Conservation (phyloP, 2,797 vertebrate genomes). For the Cirrhinus mrigala region DNA sequence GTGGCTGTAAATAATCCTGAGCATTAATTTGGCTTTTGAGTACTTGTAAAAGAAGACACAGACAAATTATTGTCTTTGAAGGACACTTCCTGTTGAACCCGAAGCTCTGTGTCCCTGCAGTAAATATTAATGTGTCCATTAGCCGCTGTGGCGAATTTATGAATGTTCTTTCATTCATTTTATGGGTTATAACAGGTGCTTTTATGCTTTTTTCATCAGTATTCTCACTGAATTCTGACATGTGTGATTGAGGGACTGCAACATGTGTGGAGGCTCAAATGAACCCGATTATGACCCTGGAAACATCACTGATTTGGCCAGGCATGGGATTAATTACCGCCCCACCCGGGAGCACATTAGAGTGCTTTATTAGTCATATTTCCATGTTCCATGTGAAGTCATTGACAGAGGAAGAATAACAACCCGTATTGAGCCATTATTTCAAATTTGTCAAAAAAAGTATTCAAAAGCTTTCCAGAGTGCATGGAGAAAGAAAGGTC, state of each 20-base stretch:
- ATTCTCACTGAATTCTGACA: slow-evolving; percentile 8
- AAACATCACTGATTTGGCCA: slow-evolving; percentile 43
- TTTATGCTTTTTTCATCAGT: slow-evolving; percentile 12
- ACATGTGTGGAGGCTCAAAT: slow-evolving; percentile 14
- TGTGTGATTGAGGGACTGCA: slow-evolving; percentile 24
- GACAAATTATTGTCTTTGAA: slow-evolving; percentile 6
- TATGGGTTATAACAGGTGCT: slow-evolving; percentile 34
- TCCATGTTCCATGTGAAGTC: neutral
- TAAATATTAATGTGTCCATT: slow-evolving; percentile 32
- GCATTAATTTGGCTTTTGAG: neutral
- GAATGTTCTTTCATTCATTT: slow-evolving; percentile 8
- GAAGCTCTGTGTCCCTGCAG: slow-evolving; percentile 73
- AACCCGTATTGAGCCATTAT: slow-evolving; percentile 17
- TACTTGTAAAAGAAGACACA: neutral
- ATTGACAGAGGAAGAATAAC: neutral
- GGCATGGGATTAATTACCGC: slow-evolving; percentile 22
- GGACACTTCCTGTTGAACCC: slow-evolving; percentile 38
- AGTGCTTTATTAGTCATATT: slow-evolving; percentile 21
- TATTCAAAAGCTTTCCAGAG: slow-evolving; percentile 40
- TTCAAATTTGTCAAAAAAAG: slow-evolving; percentile 33
- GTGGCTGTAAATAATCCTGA: neutral
- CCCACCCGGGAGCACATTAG: slow-evolving; percentile 7
- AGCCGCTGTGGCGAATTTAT: slow-evolving; percentile 25
- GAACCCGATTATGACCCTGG: slow-evolving; percentile 39
- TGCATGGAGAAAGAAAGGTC: slow-evolving; percentile 50